Evolutionary conservation across 2,888 invertebrate species (phyloP).

Genomic region (Anticlea derivata): DNA sequence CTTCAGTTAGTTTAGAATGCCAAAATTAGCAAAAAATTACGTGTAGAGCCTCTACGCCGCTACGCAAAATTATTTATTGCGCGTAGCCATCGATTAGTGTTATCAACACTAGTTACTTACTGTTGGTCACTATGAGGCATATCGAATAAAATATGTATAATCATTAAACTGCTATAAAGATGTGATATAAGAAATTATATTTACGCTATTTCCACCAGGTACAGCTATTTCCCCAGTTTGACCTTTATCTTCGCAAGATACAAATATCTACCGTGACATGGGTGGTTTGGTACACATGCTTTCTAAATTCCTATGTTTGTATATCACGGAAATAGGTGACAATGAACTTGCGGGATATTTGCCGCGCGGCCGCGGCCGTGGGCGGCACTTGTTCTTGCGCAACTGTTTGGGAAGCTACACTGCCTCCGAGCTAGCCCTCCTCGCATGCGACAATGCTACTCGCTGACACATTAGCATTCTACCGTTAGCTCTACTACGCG

Average conservation of each 20-base stretch:
- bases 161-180: neutral
- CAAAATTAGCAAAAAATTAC: neutral
- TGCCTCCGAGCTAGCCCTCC: conserved; percentile 42
- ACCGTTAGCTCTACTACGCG: conserved; percentile 69
- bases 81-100: too few species aligned
- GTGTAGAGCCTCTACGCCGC: conserved; percentile 23
- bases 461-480: conserved; percentile 74
- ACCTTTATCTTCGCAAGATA: conserved; percentile 5
- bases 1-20: too few species aligned
- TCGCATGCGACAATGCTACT: conserved; percentile 60
- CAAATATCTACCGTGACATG: neutral
- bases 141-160: too few species aligned
- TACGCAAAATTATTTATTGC: conserved; percentile 4
- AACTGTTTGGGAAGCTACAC: conserved; percentile 65
- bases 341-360: conserved; percentile 70
- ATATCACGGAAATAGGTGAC: conserved; percentile 53
- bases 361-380: conserved; percentile 50
- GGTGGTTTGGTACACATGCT: conserved; percentile 20
- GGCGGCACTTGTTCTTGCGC: conserved; percentile 73
- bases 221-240: too few species aligned
- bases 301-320: conserved; percentile 36
- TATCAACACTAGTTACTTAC: too few species aligned
- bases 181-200: too few species aligned
- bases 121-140: too few species aligned
- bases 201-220: too few species aligned